Percentiles rank a stretch among this genome's conserved stretches.
Conservation (phyloP, 2,888 invertebrate genomes). For the Drosophila paramelanica region DNA sequence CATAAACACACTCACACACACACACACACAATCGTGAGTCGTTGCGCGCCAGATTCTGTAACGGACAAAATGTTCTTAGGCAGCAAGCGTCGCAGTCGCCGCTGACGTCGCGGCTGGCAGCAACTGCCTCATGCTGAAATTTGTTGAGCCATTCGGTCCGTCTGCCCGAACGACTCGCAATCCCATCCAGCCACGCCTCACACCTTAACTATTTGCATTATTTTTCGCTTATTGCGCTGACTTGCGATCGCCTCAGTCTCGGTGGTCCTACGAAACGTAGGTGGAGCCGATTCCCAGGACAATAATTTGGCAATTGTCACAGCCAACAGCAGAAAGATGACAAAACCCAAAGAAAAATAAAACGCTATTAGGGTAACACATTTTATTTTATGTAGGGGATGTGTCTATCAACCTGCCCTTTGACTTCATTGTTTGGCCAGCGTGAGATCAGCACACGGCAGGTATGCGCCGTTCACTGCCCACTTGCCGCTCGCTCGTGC, state of each 20-base stretch:
- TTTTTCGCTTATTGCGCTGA: constrained; percentile 49
- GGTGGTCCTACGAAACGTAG: constrained; percentile 74
- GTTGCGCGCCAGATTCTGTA: constrained; percentile 75
- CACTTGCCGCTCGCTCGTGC: constrained; percentile 73
- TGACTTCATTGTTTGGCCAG: constrained; percentile 72
- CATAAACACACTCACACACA: constrained; percentile 65
- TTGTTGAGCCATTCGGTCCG: constrained; percentile 48
- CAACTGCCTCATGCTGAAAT: constrained; percentile 53
- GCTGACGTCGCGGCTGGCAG: constrained; percentile 22
- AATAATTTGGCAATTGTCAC: constrained; percentile 80
- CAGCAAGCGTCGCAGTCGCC: constrained; percentile 44
- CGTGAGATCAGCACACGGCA: constrained; percentile 80
- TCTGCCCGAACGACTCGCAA: constrained; percentile 5
- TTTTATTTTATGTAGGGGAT: constrained; percentile 55
- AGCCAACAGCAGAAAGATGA: constrained; percentile 38
- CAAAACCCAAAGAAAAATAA: no score
- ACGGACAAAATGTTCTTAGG: constrained; percentile 77
- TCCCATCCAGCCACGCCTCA: background rate
- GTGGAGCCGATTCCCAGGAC: constrained; percentile 77
- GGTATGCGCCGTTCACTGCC: constrained; percentile 65
- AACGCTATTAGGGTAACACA: constrained; percentile 63
- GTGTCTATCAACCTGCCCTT: constrained; percentile 57
- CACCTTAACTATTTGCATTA: constrained; percentile 49
- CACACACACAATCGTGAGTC: constrained; percentile 34
- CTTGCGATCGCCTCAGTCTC: background rate